Evolutionary conservation across 1,140 invertebrate genomes (phyloP).

Genomic region (Aphaenogaster ashmeadi): DNA sequence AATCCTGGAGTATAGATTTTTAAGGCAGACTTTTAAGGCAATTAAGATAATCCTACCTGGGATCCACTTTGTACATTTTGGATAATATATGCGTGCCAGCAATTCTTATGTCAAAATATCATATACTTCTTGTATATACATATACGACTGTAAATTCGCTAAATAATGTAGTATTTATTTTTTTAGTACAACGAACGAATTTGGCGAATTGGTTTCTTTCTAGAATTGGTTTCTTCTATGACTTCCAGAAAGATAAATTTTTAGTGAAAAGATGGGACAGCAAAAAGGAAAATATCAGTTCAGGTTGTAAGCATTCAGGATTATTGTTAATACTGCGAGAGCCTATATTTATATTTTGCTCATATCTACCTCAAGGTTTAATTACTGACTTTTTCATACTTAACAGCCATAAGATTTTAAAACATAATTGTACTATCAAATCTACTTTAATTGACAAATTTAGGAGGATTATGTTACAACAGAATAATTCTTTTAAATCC

Average conservation of each 20-base stretch:
- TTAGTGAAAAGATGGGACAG: constrained; percentile 95
- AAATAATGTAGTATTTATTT: constrained; percentile 48
- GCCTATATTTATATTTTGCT: not conserved
- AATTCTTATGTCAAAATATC: not conserved
- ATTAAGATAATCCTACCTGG: constrained; percentile 99
- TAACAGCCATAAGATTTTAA: too few relatives aligned
- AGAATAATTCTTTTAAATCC: too few relatives aligned
- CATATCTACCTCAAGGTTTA: too few relatives aligned
- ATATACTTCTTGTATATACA: not conserved
- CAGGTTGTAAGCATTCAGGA: constrained; percentile 75
- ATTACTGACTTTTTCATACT: too few relatives aligned
- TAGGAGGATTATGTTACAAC: too few relatives aligned
- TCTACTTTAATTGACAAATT: too few relatives aligned
- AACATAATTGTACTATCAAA: too few relatives aligned
- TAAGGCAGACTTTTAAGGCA: constrained; percentile 95
- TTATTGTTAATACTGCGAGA: constrained; percentile 2
- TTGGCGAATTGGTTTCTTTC: constrained; percentile 88
- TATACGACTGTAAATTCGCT: not conserved
- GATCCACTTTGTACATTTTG: constrained; percentile 97
- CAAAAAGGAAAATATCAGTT: constrained; percentile 90
- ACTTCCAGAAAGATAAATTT: constrained; percentile 94
- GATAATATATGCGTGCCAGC: constrained; percentile 81
- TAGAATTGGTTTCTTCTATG: constrained; percentile 96
- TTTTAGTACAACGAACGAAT: constrained; percentile 88
- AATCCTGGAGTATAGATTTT: constrained; percentile 94